Conservation (phyloP, 2,888 invertebrate species). For the Caenorhabditis uteleia region DNA sequence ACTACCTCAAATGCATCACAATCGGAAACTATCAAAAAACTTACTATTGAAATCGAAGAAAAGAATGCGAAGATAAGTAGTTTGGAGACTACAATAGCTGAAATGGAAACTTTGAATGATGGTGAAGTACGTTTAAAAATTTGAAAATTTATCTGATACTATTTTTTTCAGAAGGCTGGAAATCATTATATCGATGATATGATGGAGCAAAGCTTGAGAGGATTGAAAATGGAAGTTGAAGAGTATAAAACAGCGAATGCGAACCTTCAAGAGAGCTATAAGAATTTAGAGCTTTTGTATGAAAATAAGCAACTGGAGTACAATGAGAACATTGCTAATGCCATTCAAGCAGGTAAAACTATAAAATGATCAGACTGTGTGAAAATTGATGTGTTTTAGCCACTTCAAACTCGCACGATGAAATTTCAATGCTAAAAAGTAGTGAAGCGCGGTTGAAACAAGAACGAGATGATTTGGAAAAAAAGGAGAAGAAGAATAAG, state of each 20-base stretch:
- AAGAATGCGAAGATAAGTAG: neutral
- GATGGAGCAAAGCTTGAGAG: slow-evolving; percentile 12
- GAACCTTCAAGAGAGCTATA: slow-evolving; percentile 7
- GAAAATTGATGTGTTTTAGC: slow-evolving; percentile 1
- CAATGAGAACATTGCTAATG: neutral
- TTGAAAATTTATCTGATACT: neutral
- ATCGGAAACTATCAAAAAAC: slow-evolving; percentile 1
- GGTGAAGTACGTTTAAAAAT: slow-evolving; percentile 1
- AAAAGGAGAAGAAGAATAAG: too few relatives aligned
- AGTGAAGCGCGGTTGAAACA: too few relatives aligned
- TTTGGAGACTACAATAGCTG: neutral
- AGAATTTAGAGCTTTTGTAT: neutral
- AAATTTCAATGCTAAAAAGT: slow-evolving; percentile 6
- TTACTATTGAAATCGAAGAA: neutral
- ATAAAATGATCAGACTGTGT: neutral
- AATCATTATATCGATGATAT: slow-evolving; percentile 15
- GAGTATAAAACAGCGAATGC: slow-evolving; percentile 19
- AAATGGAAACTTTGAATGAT: neutral
- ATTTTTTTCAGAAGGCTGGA: slow-evolving; percentile 1
- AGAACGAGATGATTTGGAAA: too few relatives aligned
- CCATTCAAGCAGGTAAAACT: neutral
- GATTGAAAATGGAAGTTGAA: slow-evolving; percentile 8
- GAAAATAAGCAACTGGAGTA: neutral
- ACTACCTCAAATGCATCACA: neutral
- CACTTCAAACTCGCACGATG: slow-evolving; percentile 1